Evolutionary conservation across 2,888 invertebrate genomes (phyloP).

Genomic region (Pediacus dermestoides): DNA sequence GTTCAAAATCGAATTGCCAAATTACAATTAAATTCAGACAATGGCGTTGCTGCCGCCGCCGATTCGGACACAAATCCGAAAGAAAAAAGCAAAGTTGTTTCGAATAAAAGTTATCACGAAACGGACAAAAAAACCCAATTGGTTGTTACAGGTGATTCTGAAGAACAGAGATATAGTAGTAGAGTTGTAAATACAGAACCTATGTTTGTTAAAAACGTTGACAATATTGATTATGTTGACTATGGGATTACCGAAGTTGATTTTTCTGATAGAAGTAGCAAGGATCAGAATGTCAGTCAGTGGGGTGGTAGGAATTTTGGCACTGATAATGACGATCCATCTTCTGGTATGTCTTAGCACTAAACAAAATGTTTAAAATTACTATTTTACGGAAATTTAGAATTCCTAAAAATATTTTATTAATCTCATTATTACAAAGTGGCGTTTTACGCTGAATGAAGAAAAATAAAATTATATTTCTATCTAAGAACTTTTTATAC

Average conservation of each 20-base stretch:
- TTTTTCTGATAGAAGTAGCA: conserved; percentile 22
- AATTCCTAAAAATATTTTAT: conserved; percentile 20
- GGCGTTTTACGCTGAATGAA: no score
- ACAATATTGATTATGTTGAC: conserved; percentile 35
- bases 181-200: conserved; percentile 49
- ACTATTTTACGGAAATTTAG: conserved; percentile 13
- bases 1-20: conserved; percentile 67
- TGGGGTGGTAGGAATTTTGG: conserved; percentile 30
- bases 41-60: conserved; percentile 41
- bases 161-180: conserved; percentile 48
- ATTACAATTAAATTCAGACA: conserved; percentile 38
- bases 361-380: conserved; percentile 18
- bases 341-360: conserved; percentile 52
- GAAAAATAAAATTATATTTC: conserved; percentile 37
- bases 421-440: conserved; percentile 13
- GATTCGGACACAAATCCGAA: conserved; percentile 33
- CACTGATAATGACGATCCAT: conserved; percentile 49
- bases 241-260: conserved; percentile 22
- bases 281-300: conserved; percentile 22
- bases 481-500: conserved; percentile 49
- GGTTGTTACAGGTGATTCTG: conserved; percentile 46
- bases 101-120: conserved; percentile 47
- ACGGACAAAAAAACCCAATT: conserved; percentile 46
- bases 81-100: conserved; percentile 44
- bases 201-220: conserved; percentile 47